A percentile compares a stretch with the other conserved stretches of the same genome.
These are phyloP conservation scores for Drosophila miranda DNA, from an alignment of 1,140 invertebrate genomes.

Conservation along the genomic window DNA sequence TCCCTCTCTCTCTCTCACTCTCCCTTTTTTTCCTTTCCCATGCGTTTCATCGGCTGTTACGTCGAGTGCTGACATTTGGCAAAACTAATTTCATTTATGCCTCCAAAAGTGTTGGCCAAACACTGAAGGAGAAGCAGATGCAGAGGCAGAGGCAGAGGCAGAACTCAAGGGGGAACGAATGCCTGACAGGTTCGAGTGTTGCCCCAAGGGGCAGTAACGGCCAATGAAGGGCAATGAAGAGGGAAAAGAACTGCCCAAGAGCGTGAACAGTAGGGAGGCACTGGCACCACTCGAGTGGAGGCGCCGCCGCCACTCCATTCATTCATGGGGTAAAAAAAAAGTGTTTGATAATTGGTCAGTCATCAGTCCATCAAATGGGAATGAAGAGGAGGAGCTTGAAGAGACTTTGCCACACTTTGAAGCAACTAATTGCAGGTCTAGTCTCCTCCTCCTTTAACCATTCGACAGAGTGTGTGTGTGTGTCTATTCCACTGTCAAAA, in stretches of 20 bases:
- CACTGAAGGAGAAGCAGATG: no score
- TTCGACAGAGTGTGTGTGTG: background rate
- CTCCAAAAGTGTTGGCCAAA: no score
- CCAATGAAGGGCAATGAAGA: conserved; percentile 7
- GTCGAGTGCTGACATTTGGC: no score
- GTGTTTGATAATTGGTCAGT: conserved; percentile 53
- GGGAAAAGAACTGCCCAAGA: background rate
- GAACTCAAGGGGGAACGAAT: no score
- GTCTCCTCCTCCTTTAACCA: background rate
- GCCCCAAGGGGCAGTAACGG: background rate
- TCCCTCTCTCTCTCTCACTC: no score
- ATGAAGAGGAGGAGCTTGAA: background rate
- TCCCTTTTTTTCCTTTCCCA: no score
- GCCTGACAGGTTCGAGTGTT: conserved; percentile 3
- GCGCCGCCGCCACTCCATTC: conserved; percentile 27
- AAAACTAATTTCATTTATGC: no score
- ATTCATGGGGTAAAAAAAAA: conserved; percentile 11
- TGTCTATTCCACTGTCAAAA: background rate
- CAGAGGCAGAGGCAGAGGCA: no score
- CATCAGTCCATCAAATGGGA: conserved; percentile 7
- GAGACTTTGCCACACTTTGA: conserved; percentile 5
- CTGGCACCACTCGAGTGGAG: no score
- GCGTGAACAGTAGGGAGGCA: no score
- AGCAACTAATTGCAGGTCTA: conserved; percentile 28
- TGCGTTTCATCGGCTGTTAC: no score